These are phyloP conservation scores for Heptranchias perlo DNA, from an alignment of 2,113 vertebrate species.

Conservation along the genomic window DNA sequence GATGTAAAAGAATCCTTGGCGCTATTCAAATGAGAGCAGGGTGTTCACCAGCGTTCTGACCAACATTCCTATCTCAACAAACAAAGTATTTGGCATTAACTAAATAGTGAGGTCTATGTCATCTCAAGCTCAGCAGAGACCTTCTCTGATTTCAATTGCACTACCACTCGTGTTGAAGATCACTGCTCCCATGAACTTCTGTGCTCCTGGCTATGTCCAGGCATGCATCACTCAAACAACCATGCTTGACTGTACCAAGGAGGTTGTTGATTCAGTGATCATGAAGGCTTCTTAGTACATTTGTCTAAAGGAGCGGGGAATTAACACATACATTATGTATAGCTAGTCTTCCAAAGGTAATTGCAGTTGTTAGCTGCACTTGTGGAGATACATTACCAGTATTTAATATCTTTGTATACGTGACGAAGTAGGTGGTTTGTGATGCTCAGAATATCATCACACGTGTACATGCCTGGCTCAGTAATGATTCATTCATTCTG, in stretches of 20 bases:
- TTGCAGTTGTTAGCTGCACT: background rate
- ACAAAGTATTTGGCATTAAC: background rate
- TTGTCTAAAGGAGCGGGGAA: background rate
- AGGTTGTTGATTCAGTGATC: background rate
- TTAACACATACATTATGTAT: background rate
- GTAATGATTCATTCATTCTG: background rate
- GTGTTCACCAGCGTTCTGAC: background rate
- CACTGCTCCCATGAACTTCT: background rate
- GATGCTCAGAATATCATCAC: background rate
- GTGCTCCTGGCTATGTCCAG: background rate
- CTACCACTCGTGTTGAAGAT: background rate
- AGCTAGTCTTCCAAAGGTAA: background rate
- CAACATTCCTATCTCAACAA: background rate
- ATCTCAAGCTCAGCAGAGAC: background rate
- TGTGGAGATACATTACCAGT: background rate
- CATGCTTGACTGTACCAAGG: background rate
- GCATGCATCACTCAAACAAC: background rate
- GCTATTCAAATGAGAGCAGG: background rate
- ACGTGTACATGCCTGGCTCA: no score
- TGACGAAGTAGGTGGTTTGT: background rate
- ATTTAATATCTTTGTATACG: background rate
- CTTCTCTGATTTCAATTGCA: background rate
- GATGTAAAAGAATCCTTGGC: background rate
- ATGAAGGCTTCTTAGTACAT: background rate
- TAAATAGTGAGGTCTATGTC: background rate